phyloP scores from a whole-genome alignment of 2,113 vertebrate genomes.

The Embiotoca jacksoni region DNA sequence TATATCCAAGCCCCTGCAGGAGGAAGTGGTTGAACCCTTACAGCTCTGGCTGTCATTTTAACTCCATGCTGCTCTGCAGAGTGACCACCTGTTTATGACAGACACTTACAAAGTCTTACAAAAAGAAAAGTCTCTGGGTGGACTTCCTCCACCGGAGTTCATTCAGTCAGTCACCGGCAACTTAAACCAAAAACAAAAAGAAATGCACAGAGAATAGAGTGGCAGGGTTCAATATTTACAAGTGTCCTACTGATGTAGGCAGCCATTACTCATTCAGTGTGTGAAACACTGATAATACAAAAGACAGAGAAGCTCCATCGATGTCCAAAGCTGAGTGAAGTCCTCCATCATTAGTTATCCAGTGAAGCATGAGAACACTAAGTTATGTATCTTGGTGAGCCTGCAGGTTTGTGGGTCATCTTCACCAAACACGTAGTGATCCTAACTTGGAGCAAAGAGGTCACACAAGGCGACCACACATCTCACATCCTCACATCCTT shows the following conservation, averaged over 20 bases:
- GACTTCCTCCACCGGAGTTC: background rate
- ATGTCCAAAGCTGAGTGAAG: background rate
- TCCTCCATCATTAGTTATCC: conserved; percentile 25
- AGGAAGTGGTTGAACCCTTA: conserved; percentile 83
- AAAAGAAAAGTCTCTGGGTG: conserved; percentile 37
- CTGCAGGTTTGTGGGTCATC: conserved; percentile 22
- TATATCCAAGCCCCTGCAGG: conserved; percentile 82
- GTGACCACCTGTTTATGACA: conserved; percentile 84
- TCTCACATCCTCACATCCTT: no score
- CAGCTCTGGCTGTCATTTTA: conserved; percentile 82
- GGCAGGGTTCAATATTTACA: background rate
- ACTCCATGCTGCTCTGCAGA: conserved; percentile 77
- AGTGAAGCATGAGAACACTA: background rate
- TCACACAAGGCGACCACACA: conserved; percentile 54
- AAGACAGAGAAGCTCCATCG: background rate
- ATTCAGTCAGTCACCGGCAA: conserved; percentile 13
- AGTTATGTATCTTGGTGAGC: conserved; percentile 4
- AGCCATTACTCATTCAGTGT: conserved; percentile 29
- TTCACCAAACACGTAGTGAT: conserved; percentile 11
- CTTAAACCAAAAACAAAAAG: background rate
- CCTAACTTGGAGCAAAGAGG: conserved; percentile 22
- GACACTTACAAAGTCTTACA: conserved; percentile 58
- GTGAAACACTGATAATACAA: background rate
- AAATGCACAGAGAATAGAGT: background rate
- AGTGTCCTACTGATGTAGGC: conserved; percentile 25